phyloP scores from a whole-genome alignment of 2,888 invertebrate genomes.

The Cecidostiba fungosa region DNA sequence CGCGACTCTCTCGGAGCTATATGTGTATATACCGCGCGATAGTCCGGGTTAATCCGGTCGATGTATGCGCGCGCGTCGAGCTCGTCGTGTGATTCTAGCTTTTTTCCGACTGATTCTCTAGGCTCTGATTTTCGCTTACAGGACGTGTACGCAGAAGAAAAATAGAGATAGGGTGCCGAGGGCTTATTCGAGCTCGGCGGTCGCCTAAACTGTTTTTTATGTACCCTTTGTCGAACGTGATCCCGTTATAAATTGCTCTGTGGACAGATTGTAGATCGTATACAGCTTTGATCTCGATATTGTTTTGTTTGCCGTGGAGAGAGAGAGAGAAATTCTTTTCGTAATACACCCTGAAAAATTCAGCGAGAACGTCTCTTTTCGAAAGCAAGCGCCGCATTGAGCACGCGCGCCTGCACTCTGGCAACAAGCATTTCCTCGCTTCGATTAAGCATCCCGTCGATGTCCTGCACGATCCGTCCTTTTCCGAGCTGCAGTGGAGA shows the following conservation, averaged over 20 bases:
- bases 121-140: neutral
- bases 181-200: neutral
- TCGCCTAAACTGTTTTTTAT: constrained; percentile 57
- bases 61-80: constrained; percentile 16
- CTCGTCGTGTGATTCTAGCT: neutral
- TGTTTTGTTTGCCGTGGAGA: neutral
- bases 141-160: neutral
- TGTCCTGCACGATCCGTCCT: constrained; percentile 30
- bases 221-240: constrained; percentile 53
- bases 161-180: neutral
- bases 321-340: neutral
- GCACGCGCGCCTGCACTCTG: too few species aligned
- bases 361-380: too few species aligned
- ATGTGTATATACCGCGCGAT: neutral
- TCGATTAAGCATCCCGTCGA: constrained; percentile 44
- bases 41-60: constrained; percentile 26
- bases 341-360: too few species aligned
- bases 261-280: constrained; percentile 43
- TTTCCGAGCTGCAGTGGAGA: constrained; percentile 17
- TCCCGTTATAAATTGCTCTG: constrained; percentile 51
- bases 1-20: constrained; percentile 14
- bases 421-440: constrained; percentile 23
- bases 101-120: constrained; percentile 13
- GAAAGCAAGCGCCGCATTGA: neutral
- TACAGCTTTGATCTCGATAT: constrained; percentile 17